phyloP scores from a whole-genome alignment of 2,888 invertebrate genomes.

The Hydraecia micacea region DNA sequence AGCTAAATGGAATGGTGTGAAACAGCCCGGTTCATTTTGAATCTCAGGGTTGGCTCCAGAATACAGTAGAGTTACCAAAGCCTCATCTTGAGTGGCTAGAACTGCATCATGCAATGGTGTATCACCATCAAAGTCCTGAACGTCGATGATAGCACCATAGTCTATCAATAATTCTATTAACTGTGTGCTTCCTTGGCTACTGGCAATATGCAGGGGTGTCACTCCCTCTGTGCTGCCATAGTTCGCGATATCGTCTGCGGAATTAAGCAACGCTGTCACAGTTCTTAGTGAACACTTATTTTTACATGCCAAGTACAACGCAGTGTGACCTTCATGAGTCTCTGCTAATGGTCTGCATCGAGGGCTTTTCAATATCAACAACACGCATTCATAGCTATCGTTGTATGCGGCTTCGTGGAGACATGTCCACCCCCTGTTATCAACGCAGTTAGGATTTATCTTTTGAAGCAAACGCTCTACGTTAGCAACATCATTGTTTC shows the following conservation, averaged over 20 bases:
- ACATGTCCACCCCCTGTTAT: conserved; percentile 89
- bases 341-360: conserved; percentile 80
- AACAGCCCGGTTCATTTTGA: conserved; percentile 78
- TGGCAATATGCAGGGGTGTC: conserved; percentile 85
- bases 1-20: conserved; percentile 86
- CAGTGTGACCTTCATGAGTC: conserved; percentile 88
- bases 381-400: conserved; percentile 82
- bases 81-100: conserved; percentile 74
- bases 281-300: conserved; percentile 79
- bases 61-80: conserved; percentile 79
- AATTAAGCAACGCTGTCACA: conserved; percentile 80
- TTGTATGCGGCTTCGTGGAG: conserved; percentile 88
- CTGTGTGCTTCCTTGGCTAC: conserved; percentile 82
- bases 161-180: conserved; percentile 82
- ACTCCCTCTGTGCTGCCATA: conserved; percentile 86
- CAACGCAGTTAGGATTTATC: conserved; percentile 86
- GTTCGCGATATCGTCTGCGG: conserved; percentile 82
- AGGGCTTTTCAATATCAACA: conserved; percentile 80
- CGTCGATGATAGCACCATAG: conserved; percentile 83
- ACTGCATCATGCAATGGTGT: conserved; percentile 87
- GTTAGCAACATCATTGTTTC: conserved; percentile 79
- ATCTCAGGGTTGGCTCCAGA: conserved; percentile 85
- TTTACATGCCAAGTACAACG: conserved; percentile 85
- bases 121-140: conserved; percentile 88
- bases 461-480: conserved; percentile 82